Evolutionary conservation across 2,888 invertebrate genomes (phyloP).

Genomic region (Pomacea canaliculata): DNA sequence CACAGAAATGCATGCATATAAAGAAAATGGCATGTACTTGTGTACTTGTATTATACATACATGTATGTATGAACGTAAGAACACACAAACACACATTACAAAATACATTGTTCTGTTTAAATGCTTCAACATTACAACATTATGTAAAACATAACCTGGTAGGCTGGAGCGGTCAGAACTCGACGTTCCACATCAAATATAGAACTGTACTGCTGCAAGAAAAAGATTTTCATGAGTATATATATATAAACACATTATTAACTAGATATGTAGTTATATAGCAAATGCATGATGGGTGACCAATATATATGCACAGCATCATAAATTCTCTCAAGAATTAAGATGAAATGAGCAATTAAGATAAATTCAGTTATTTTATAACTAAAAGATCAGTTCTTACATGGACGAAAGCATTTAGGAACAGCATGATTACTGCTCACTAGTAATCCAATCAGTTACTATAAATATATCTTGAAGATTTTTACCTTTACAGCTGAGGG

Average conservation of each 20-base stretch:
- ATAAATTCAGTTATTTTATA: no score
- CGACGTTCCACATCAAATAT: constrained; percentile 60
- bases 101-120: neutral
- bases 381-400: no score
- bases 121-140: neutral
- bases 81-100: neutral
- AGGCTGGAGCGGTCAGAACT: constrained; percentile 50
- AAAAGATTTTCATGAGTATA: neutral
- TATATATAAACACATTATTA: neutral
- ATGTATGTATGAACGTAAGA: neutral
- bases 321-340: no score
- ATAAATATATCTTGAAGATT: neutral
- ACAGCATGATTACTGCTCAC: no score
- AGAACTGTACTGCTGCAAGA: constrained; percentile 57
- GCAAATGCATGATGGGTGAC: no score
- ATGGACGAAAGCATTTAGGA: no score
- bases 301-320: no score
- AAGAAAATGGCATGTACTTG: no score
- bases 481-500: constrained; percentile 51
- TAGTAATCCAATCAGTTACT: no score
- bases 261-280: neutral
- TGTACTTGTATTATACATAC: no score
- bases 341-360: no score
- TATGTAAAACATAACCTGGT: constrained; percentile 50
- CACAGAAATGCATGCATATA: no score